Base-by-base conservation (phyloP, 2,797 vertebrate genomes). In the Labeo calbasu region DNA sequence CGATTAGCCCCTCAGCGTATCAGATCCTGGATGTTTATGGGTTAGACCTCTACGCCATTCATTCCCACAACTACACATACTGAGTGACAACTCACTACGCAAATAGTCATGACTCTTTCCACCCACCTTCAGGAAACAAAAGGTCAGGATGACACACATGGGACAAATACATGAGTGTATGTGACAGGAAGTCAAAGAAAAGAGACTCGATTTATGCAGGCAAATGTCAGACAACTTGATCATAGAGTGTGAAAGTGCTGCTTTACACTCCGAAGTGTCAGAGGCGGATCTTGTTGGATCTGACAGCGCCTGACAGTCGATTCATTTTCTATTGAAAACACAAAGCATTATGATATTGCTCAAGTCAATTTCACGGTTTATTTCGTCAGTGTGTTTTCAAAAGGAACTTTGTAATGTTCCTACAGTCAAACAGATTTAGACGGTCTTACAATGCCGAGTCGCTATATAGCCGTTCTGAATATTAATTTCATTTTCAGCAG, bases 151-250 rank as follows among this genome's bases (percentile, higher is more conserved):
- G 86, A 84, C 85, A 84, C 82, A 79, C 65, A 81, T 66, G 73
- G 77, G 76, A 79, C 72, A 84, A 82, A 84, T 85, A 85, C 86
- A 84, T 84, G 86, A 82, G 84, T 83, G 50, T 82, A 78, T 66
- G 53, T 85, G 86, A 85, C 86, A 86, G 84, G 48, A 84, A 83
- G 77, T 80, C 85, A 72, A 63, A 84, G 82, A 82, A 86, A 84
- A 66, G 77, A 79, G 82, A 77, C 53, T 85, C 78, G 83, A 87
- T 88, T 86, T 88, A 87, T 87, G 70, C 88, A 53, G 82, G 75
- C 75, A 82, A 88, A 88, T 87, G 86, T 87, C 88, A 87, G 86
- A 84, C 82, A 82, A 87, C 78, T 87, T 89, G 86, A 87, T 87
- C 77, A 86, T 65, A 51, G 76, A 57, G 51, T 75, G 73, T 83